Conservation (phyloP, 2,797 vertebrate species). For the Phrynocephalus guinanensis region DNA sequence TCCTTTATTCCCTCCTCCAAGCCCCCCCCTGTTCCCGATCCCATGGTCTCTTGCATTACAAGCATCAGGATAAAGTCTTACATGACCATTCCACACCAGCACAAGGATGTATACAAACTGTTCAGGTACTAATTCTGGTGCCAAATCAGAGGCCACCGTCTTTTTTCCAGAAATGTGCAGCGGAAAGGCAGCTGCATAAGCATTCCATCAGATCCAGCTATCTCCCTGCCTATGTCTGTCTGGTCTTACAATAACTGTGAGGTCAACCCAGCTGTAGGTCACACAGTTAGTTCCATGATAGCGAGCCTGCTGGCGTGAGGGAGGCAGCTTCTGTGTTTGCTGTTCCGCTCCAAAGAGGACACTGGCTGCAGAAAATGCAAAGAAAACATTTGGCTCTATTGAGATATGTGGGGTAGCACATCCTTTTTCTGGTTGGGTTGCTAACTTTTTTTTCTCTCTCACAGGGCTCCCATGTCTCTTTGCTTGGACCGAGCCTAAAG, state of each 20-base stretch:
- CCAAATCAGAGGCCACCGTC: background rate
- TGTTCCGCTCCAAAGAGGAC: too few relatives aligned
- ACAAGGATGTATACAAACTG: conserved; percentile 5
- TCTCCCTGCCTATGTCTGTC: too few relatives aligned
- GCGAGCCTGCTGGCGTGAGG: too few relatives aligned
- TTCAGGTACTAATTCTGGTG: background rate
- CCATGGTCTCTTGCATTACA: background rate
- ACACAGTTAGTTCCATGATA: too few relatives aligned
- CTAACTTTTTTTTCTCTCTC: background rate
- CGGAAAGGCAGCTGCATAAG: too few relatives aligned
- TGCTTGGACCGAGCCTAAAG: too few relatives aligned
- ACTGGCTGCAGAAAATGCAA: background rate
- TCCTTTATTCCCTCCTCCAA: conserved; percentile 27
- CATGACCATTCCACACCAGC: conserved; percentile 47
- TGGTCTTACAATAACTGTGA: too few relatives aligned
- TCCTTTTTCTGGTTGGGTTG: background rate
- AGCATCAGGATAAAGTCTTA: conserved; percentile 8
- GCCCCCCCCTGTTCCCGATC: background rate
- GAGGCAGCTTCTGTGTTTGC: too few relatives aligned
- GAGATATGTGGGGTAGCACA: too few relatives aligned
- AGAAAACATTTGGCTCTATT: background rate
- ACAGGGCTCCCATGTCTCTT: background rate
- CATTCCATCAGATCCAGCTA: too few relatives aligned
- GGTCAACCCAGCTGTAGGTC: too few relatives aligned
- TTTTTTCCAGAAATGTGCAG: too few relatives aligned